Percentiles rank a stretch among this genome's conserved stretches.
Conservation (phyloP, 2,113 vertebrate species). For the Nannobrachium achirus region DNA sequence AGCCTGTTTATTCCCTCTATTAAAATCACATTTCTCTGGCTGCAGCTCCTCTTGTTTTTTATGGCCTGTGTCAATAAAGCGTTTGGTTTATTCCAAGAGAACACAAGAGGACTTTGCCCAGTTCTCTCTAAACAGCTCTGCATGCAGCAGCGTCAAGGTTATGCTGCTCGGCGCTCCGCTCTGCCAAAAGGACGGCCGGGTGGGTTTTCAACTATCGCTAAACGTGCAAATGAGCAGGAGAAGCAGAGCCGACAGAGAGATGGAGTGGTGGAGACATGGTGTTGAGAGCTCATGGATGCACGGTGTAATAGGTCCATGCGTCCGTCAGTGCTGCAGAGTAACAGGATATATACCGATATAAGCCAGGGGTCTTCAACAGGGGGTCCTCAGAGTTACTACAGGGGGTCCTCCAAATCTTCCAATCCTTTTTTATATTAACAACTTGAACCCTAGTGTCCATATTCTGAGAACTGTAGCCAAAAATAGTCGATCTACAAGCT, state of each 20-base stretch:
- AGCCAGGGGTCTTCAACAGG: too few relatives aligned
- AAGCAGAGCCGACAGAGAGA: neutral
- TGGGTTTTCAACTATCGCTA: constrained; percentile 16
- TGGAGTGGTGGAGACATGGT: constrained; percentile 5
- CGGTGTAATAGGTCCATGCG: constrained; percentile 29
- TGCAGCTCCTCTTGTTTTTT: neutral
- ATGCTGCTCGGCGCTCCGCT: constrained; percentile 24
- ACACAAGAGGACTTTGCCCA: constrained; percentile 10
- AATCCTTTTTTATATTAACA: too few relatives aligned
- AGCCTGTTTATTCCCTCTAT: constrained; percentile 16
- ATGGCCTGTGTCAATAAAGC: constrained; percentile 21
- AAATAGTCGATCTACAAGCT: too few relatives aligned
- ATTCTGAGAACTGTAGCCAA: too few relatives aligned
- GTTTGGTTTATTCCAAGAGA: constrained; percentile 24
- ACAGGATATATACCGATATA: too few relatives aligned
- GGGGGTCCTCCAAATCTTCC: too few relatives aligned
- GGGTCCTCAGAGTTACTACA: too few relatives aligned
- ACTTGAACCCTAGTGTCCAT: too few relatives aligned
- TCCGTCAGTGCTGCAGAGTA: neutral
- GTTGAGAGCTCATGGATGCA: constrained; percentile 29
- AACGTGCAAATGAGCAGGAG: constrained; percentile 14
- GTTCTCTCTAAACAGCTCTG: constrained; percentile 26
- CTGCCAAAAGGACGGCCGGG: constrained; percentile 32
- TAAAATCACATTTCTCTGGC: constrained; percentile 35
- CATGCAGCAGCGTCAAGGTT: constrained; percentile 15